A percentile compares a stretch with the other conserved stretches of the same genome.
Evolutionary conservation across 2,797 vertebrate species (phyloP).

Genomic region (Megaceryle alcyon): DNA sequence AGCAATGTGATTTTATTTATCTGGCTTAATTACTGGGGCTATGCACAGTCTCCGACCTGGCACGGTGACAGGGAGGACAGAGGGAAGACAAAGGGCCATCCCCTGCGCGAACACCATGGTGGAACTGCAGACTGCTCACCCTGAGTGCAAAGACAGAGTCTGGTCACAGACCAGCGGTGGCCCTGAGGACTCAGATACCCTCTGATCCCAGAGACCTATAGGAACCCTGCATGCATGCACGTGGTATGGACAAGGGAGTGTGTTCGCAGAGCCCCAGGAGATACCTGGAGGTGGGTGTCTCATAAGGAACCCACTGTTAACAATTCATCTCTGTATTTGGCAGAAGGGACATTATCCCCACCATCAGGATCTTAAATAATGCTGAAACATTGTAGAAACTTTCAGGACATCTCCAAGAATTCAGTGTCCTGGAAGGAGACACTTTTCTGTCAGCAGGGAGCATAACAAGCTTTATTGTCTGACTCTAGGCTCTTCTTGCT

Average conservation of each 20-base stretch:
- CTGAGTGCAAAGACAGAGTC: neutral
- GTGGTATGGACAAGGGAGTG: neutral
- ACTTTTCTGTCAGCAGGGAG: neutral
- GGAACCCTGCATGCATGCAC: fast-evolving
- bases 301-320: neutral
- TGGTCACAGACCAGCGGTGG: neutral
- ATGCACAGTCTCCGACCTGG: conserved; percentile 77
- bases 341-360: neutral
- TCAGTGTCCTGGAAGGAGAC: neutral
- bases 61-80: conserved; percentile 68
- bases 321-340: neutral
- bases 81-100: conserved; percentile 42
- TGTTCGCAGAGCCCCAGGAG: neutral
- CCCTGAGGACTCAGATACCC: neutral
- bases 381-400: neutral
- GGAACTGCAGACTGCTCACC: neutral
- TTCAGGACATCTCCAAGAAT: neutral
- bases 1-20: conserved; percentile 85
- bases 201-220: neutral
- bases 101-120: fast-evolving
- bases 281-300: neutral
- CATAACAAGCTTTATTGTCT: neutral
- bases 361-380: neutral
- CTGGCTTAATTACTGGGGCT: conserved; percentile 75
- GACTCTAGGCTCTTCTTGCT: neutral